Base-by-base conservation (phyloP, 2,888 invertebrate genomes). In the Elgonia sp. region DNA sequence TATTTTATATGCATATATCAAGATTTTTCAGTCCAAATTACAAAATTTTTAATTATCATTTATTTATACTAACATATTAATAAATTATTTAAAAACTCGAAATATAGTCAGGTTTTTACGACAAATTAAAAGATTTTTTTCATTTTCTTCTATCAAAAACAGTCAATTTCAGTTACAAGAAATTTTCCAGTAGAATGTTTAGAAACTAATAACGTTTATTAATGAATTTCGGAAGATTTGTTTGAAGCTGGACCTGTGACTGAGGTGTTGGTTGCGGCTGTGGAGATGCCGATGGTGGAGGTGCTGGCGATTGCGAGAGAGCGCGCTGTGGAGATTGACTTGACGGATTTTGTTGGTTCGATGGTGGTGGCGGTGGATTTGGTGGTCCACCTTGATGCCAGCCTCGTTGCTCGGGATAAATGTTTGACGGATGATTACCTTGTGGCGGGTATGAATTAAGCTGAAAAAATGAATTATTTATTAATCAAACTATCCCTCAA, bases 281-380 rank as follows among this genome's bases (percentile, higher is more conserved):
- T 14, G 94, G 94, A 21, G 94, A 94, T 62, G 94, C 94, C 84
- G 94, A 94, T 72, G 94, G 94, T 86, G 94, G 94, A 55, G 94
- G 94, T 89, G 94, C 94, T 82, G 94, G 94, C 53, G 94, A 94
- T 82, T 94, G 94, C 65, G 94, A 94, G 87, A 94, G 92, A 89
- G 94, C 93, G 80, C 94, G 93, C 86, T 94, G 94, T 53, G 94
- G 94, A 79, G 94, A 94, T 89, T 94, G 94, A 92, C 93, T 93
- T 86, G 94, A 93, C 82, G 93, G 92, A 91, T 93, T 94, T 42
- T 91, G 92, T 90, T 94, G 94, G 93, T 93, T 89, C 14, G 94
- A 91, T 50, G 94, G 92, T 72, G 93, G 92, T 39, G 92, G 94
- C 53, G 94, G 93, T 75, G 94, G 92, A 93, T 94, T 94, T 60